These are phyloP conservation scores for Liolophura sinensis DNA, from an alignment of 1,140 invertebrate species.

Conservation along the genomic window DNA sequence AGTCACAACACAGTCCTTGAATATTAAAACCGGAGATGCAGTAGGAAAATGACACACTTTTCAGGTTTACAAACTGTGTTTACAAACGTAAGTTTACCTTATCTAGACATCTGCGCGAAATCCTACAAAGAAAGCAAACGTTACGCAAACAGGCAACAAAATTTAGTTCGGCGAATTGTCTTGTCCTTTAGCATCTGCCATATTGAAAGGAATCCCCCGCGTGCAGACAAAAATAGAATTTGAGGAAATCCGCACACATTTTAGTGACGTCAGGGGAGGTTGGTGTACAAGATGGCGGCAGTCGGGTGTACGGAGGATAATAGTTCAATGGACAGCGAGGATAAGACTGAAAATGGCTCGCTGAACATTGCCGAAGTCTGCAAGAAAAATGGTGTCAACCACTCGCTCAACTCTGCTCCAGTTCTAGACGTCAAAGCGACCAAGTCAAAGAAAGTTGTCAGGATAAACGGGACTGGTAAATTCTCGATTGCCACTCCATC, in stretches of 20 bases:
- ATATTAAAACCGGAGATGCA: no score
- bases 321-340: constrained; percentile 29
- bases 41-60: not conserved
- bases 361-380: constrained; percentile 24
- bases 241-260: constrained; percentile 33
- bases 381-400: constrained; percentile 37
- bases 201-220: constrained; percentile 27
- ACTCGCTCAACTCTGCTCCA: not conserved
- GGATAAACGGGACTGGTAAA: no score
- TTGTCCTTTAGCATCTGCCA: constrained; percentile 10
- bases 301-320: constrained; percentile 39
- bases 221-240: constrained; percentile 20
- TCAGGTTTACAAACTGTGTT: not conserved
- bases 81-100: no score
- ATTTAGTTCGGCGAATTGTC: not conserved
- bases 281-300: constrained; percentile 44
- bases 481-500: constrained; percentile 31
- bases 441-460: no score
- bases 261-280: constrained; percentile 37
- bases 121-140: not conserved
- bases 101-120: no score
- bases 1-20: no score
- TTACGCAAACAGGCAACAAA: constrained; percentile 5
- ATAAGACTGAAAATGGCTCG: constrained; percentile 17
- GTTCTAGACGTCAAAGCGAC: no score